phyloP scores from a whole-genome alignment of 2,888 invertebrate genomes.

The Coelinius sp. region DNA sequence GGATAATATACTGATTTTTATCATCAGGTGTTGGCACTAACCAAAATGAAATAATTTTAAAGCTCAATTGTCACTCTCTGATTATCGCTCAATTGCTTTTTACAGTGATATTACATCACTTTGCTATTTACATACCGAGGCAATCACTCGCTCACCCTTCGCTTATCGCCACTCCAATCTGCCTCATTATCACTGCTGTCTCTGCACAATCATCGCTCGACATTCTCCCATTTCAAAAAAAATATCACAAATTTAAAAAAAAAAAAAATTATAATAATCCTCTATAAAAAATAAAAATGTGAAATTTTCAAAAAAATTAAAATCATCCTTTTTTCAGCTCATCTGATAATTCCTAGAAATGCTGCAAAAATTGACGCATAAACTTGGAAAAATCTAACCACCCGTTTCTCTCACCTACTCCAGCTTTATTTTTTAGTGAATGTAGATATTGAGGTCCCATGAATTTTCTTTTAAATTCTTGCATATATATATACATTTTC shows the following conservation, averaged over 20 bases:
- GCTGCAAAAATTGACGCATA: not conserved
- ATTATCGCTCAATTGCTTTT: too few relatives aligned
- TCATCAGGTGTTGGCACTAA: too few relatives aligned
- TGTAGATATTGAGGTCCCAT: constrained; percentile 15
- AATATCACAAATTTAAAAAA: not conserved
- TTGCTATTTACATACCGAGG: constrained; percentile 16
- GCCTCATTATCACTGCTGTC: not conserved
- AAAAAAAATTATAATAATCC: too few relatives aligned
- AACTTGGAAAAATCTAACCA: not conserved
- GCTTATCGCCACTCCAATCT: constrained; percentile 8
- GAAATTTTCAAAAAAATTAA: too few relatives aligned
- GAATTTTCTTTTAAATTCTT: constrained; percentile 16
- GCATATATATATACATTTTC: constrained; percentile 22
- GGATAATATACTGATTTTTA: too few relatives aligned
- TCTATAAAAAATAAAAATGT: too few relatives aligned
- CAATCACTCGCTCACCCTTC: constrained; percentile 31
- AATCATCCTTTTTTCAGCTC: not conserved
- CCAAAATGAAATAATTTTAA: too few relatives aligned
- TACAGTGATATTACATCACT: constrained; percentile 22
- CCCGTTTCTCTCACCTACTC: not conserved
- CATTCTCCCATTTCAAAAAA: not conserved
- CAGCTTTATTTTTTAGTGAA: constrained; percentile 8
- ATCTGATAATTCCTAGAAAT: not conserved
- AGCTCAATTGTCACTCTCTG: too few relatives aligned
- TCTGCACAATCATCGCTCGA: not conserved